Conservation (phyloP, 2,797 vertebrate genomes). For the Acanthopagrus latus region DNA sequence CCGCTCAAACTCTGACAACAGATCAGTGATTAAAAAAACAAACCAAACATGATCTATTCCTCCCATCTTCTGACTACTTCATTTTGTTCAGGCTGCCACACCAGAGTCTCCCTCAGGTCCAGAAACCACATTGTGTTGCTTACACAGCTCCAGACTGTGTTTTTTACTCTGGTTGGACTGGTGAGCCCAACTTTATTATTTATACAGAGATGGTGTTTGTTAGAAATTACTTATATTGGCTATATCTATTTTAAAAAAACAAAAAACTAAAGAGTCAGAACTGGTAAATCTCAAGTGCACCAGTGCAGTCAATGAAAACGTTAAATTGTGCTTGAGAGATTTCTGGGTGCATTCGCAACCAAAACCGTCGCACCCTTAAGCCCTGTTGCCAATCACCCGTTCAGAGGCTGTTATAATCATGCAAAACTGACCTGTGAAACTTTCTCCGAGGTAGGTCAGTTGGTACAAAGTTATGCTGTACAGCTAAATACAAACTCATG, state of each 20-base stretch:
- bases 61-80: background rate
- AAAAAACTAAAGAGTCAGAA: too few relatives aligned
- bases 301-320: too few relatives aligned
- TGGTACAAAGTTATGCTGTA: background rate
- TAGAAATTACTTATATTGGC: too few relatives aligned
- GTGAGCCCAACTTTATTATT: too few relatives aligned
- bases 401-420: background rate
- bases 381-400: too few relatives aligned
- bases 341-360: too few relatives aligned
- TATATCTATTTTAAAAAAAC: too few relatives aligned
- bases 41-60: conserved; percentile 1
- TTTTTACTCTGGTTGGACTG: background rate
- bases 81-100: conserved; percentile 1
- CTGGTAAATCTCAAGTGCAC: too few relatives aligned
- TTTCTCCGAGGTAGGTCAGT: background rate
- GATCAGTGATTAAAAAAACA: conserved; percentile 10
- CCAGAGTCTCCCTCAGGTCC: background rate
- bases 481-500: background rate
- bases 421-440: background rate
- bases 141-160: too few relatives aligned
- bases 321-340: too few relatives aligned
- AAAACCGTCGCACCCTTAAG: too few relatives aligned
- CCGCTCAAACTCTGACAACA: conserved; percentile 4
- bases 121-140: background rate
- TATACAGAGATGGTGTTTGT: too few relatives aligned